phyloP scores from a whole-genome alignment of 2,797 vertebrate species.

The Enteromius afrohamiltoni region DNA sequence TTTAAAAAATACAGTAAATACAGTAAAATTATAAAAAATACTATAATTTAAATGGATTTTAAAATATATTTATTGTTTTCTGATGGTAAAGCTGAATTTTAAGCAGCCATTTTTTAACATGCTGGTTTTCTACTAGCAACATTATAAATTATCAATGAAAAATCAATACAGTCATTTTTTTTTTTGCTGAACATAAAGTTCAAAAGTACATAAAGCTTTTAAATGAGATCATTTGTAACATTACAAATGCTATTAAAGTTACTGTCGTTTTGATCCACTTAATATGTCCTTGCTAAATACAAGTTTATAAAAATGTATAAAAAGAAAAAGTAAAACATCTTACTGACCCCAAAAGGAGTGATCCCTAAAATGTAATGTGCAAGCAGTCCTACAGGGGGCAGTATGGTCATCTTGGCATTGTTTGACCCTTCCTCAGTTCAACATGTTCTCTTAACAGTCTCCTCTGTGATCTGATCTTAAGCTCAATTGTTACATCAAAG shows the following conservation, averaged over 20 bases:
- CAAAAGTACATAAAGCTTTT: not conserved
- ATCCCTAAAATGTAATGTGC: constrained; percentile 50
- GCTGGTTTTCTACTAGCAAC: not conserved
- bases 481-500: constrained; percentile 32
- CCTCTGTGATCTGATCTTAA: constrained; percentile 11
- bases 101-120: not conserved
- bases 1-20: not conserved
- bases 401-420: constrained; percentile 63
- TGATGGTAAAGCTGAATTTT: not conserved
- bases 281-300: not conserved
- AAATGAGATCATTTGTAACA: not conserved
- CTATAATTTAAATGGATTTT: not conserved
- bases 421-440: constrained; percentile 29
- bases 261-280: not conserved
- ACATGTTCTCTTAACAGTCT: constrained; percentile 32
- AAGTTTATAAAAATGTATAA: not conserved
- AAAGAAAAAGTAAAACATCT: not conserved
- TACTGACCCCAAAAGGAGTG: not conserved
- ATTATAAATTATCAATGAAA: not conserved
- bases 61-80: not conserved
- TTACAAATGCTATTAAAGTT: not conserved
- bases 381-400: constrained; percentile 66
- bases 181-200: not conserved
- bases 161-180: not conserved
- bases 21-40: not conserved